Base-by-base conservation (phyloP, 2,113 vertebrate genomes). In the Notiomystis cincta region DNA sequence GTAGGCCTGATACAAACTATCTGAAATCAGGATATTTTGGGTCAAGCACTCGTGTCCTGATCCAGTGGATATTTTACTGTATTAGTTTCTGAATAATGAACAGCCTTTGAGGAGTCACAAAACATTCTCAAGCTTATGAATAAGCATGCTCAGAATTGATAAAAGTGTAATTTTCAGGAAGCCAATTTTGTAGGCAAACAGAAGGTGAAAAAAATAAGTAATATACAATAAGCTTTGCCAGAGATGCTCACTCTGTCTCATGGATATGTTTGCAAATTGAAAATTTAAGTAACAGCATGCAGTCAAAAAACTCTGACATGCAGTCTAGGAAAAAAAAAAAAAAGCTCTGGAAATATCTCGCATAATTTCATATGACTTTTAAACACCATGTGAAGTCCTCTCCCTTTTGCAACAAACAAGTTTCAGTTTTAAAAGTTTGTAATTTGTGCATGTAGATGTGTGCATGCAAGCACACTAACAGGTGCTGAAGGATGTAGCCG, bases 391-490 rank as follows among this genome's bases (percentile, higher is more conserved):
- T 37, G 16, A 45, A 66, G 30, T 37, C 16, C 33, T 31, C 30
- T 50, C 15, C 8, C 20, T 25, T 8, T 25, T 2, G 6, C 48
- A 40, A n/a, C 11, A 38, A 78, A 28, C 22, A 54, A 48, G 6
- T 76, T 57, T 45, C 1, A 2, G 4, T 44, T 78, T 78, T 33
- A 23, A 5, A 94, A 89, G 40, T 48, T 79, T 56, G 27, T 10
- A 10, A 58, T 64, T 57, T 64, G 47, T 24, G 23, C 11, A 6
- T 10, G 28, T 2, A 38, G 38, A 58, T 2, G 20, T 1, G 4
- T 7, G 37, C 28, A 38, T 0, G 0, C 20, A 9, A 50, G 82
- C 17, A 13, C 11, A 0, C 53, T 20, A 8, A 80, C 0, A 53
- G 82, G 6, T 19, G 1, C 9, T 38, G 54, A 47, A 23, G 79